Evolutionary conservation across 1,140 invertebrate genomes (phyloP).

Genomic region (Choristoneura fumiferana): DNA sequence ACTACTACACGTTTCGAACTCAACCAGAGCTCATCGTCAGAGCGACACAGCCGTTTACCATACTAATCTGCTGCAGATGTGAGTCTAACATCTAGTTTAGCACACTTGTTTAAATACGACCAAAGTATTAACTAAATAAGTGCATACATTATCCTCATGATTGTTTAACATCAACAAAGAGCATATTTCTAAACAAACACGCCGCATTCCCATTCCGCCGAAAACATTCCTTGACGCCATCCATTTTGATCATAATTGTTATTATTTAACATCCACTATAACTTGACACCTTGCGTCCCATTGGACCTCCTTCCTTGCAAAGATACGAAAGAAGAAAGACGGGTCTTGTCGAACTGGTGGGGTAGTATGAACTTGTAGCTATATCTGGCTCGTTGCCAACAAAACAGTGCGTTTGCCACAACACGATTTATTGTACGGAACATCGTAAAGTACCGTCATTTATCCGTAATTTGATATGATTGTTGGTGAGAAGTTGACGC

Average conservation of each 20-base stretch:
- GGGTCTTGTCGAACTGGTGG: constrained; percentile 23
- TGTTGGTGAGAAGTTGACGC: constrained; percentile 16
- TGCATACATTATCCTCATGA: too few species aligned
- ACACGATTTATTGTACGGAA: constrained; percentile 44
- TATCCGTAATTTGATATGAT: constrained; percentile 37
- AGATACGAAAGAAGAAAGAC: background rate
- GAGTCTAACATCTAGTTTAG: too few species aligned
- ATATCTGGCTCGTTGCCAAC: constrained; percentile 39
- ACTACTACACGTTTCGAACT: too few species aligned
- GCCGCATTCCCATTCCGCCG: background rate
- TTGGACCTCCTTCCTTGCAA: background rate
- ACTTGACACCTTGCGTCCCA: background rate
- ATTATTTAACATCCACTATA: background rate
- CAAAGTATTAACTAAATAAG: too few species aligned
- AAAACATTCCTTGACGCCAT: constrained; percentile 11
- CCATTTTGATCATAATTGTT: constrained; percentile 4
- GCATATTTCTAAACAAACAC: constrained; percentile 5
- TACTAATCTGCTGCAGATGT: too few species aligned
- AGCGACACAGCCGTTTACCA: too few species aligned
- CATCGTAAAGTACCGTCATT: constrained; percentile 43
- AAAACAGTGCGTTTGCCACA: constrained; percentile 43
- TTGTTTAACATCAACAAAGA: background rate
- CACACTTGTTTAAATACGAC: too few species aligned
- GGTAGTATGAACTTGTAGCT: constrained; percentile 26
- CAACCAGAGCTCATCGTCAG: too few species aligned